Evolutionary conservation across 2,888 invertebrate genomes (phyloP).

Genomic region (Diarsia brunnea): DNA sequence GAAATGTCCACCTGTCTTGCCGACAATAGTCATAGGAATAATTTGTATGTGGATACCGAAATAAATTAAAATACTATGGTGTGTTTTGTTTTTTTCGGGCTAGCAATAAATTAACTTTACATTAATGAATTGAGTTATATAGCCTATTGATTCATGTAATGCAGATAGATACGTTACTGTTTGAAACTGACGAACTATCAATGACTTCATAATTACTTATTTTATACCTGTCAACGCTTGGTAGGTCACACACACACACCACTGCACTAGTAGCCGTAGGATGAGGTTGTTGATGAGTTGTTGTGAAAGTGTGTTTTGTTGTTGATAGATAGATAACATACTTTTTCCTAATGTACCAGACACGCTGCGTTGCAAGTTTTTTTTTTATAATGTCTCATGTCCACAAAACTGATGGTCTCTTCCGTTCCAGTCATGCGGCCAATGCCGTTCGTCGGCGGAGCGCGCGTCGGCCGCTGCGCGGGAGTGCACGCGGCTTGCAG

Average conservation of each 20-base stretch:
- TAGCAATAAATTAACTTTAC: not conserved
- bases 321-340: not conserved
- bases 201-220: not conserved
- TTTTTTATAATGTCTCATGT: constrained; percentile 14
- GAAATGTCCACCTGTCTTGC: constrained; percentile 41
- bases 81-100: not conserved
- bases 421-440: constrained; percentile 84
- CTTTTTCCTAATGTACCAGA: not conserved
- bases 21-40: constrained; percentile 5
- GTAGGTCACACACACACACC: not conserved
- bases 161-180: not conserved
- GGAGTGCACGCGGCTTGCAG: constrained; percentile 91
- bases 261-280: not conserved
- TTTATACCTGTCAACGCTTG: not conserved
- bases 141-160: not conserved
- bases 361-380: not conserved
- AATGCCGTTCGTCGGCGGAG: constrained; percentile 85
- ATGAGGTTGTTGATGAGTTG: not conserved
- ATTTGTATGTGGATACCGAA: not conserved
- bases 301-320: not conserved
- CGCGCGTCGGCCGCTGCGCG: constrained; percentile 86
- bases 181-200: not conserved
- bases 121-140: constrained; percentile 6
- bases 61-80: constrained; percentile 11
- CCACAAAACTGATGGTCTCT: constrained; percentile 64